These are phyloP conservation scores for Thalpophila matura DNA, from an alignment of 2,888 invertebrate genomes.

Conservation along the genomic window DNA sequence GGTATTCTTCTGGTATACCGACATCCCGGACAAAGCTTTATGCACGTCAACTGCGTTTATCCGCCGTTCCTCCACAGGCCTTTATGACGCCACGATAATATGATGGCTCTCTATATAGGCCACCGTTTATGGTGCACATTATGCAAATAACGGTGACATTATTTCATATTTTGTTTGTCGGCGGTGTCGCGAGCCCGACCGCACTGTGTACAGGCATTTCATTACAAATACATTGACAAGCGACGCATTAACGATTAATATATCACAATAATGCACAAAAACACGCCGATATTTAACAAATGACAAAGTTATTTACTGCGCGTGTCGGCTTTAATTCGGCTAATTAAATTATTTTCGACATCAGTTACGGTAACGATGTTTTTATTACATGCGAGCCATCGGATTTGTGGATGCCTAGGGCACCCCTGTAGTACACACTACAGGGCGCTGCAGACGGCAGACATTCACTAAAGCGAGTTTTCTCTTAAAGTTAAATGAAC, in stretches of 20 bases:
- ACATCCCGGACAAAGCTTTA: conserved; percentile 65
- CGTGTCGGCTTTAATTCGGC: conserved; percentile 55
- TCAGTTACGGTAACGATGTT: conserved; percentile 32
- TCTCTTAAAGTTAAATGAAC: conserved; percentile 62
- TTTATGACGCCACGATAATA: conserved; percentile 69
- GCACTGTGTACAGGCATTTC: conserved; percentile 70
- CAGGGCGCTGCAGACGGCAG: conserved; percentile 10
- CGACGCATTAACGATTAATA: conserved; percentile 79
- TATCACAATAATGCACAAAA: conserved; percentile 76
- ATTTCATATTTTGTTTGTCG: conserved; percentile 77
- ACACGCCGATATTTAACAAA: conserved; percentile 68
- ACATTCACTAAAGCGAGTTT: conserved; percentile 30
- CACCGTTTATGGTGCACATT: conserved; percentile 72
- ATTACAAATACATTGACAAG: conserved; percentile 81
- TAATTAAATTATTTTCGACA: conserved; percentile 62
- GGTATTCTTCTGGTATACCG: conserved; percentile 58
- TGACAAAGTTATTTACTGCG: conserved; percentile 64
- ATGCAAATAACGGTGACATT: conserved; percentile 76
- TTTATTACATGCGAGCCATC: conserved; percentile 33
- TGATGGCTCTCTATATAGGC: conserved; percentile 70
- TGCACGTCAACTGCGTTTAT: conserved; percentile 63
- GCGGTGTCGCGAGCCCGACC: conserved; percentile 69
- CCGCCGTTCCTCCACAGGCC: conserved; percentile 58
- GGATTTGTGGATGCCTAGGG: conserved; percentile 27
- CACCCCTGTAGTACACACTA: background rate